Conservation (phyloP, 2,113 vertebrate genomes). For the Syrmaticus mikado region DNA sequence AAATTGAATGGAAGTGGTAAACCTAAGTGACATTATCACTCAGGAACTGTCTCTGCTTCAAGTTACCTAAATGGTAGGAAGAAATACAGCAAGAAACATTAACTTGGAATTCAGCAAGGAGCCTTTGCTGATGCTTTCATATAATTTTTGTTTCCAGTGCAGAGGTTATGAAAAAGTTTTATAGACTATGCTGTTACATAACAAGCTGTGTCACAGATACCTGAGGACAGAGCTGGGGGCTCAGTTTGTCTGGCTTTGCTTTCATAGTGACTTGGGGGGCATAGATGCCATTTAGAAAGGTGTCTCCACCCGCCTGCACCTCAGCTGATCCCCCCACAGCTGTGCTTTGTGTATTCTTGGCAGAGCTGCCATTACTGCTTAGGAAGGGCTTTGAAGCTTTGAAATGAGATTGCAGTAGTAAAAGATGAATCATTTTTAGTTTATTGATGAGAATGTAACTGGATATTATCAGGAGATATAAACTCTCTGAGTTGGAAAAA, state of each 20-base stretch:
- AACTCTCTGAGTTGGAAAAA: neutral
- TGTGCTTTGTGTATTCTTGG: neutral
- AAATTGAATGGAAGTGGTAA: constrained; percentile 56
- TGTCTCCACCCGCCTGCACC: neutral
- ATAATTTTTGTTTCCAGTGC: neutral
- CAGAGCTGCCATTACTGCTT: neutral
- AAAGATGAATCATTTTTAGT: neutral
- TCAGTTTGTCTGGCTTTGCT: neutral
- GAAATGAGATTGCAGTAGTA: neutral
- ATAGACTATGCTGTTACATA: rapidly evolving
- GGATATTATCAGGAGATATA: neutral
- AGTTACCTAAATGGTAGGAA: constrained; percentile 8
- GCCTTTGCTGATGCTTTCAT: neutral
- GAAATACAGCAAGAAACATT: constrained; percentile 23
- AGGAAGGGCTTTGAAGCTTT: neutral
- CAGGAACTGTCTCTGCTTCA: constrained; percentile 23
- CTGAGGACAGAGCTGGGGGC: neutral
- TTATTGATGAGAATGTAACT: neutral
- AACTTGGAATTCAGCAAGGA: neutral
- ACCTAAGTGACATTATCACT: constrained; percentile 43
- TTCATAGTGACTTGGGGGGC: neutral
- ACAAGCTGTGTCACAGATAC: neutral
- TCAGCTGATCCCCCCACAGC: neutral
- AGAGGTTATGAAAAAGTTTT: neutral
- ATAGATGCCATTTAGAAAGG: neutral